Conservation (phyloP, 2,888 invertebrate genomes). For the Trissoscelio sp. region DNA sequence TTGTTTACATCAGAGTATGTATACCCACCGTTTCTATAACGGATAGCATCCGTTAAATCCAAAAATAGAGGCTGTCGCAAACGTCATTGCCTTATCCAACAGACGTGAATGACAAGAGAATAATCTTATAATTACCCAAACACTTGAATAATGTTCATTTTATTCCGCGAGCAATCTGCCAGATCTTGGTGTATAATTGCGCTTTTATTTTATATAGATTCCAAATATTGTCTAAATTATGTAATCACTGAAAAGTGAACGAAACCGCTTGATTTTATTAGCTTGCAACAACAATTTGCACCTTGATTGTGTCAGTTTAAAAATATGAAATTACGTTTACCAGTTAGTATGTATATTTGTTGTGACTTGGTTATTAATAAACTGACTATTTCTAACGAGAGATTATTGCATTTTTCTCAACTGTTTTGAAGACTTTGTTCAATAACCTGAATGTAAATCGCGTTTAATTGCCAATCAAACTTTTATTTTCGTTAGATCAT, state of each 20-base stretch:
- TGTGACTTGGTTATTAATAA: not conserved
- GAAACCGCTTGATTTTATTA: not conserved
- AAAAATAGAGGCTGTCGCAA: constrained; percentile 59
- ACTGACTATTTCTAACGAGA: not conserved
- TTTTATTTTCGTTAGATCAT: not conserved
- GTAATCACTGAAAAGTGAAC: constrained; percentile 1
- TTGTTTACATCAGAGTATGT: constrained; percentile 43
- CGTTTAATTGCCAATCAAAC: not conserved
- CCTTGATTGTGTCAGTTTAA: not conserved
- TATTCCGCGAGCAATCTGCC: constrained; percentile 24
- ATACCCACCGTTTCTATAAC: constrained; percentile 41
- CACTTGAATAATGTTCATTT: constrained; percentile 31
- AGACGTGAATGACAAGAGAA: constrained; percentile 58
- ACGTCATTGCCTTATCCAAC: constrained; percentile 60
- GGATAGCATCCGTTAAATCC: constrained; percentile 50
- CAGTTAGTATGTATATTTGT: not conserved
- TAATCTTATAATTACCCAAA: constrained; percentile 47
- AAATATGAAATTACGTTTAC: not conserved
- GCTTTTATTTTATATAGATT: too few species aligned
- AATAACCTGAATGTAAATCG: not conserved
- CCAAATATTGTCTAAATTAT: constrained; percentile 3
- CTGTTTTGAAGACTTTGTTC: not conserved
- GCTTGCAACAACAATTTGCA: not conserved
- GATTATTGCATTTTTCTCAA: too few species aligned
- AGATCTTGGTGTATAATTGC: constrained; percentile 15